Conservation (phyloP, 2,888 invertebrate genomes). For the Meteorus cinctellus region DNA sequence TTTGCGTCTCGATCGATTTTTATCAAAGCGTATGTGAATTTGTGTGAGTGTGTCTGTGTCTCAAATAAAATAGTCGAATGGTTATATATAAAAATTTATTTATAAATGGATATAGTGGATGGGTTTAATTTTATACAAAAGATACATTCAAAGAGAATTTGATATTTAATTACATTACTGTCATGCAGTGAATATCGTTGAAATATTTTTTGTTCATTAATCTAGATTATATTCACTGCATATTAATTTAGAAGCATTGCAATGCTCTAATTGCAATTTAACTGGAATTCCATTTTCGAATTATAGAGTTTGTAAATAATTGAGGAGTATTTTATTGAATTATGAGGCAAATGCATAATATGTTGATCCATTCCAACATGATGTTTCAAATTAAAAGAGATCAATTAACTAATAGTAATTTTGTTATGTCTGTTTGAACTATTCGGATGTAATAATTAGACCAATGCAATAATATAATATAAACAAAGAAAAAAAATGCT, state of each 20-base stretch:
- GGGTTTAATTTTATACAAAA: neutral
- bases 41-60: neutral
- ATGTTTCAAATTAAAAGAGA: neutral
- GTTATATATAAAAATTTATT: neutral
- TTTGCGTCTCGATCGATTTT: slow-evolving; percentile 38
- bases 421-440: neutral
- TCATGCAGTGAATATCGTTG: neutral
- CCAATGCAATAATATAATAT: neutral
- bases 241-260: neutral
- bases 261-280: neutral
- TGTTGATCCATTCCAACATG: neutral
- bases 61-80: neutral
- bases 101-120: neutral
- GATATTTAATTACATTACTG: neutral
- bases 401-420: neutral
- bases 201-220: neutral
- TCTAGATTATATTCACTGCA: neutral
- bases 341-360: neutral
- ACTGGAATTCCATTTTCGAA: neutral
- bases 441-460: neutral
- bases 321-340: neutral
- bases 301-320: neutral
- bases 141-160: neutral
- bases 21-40: slow-evolving; percentile 14
- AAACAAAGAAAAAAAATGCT: neutral